Evolutionary conservation across 2,113 vertebrate species (phyloP).

Genomic region (Bothrops jararaca): DNA sequence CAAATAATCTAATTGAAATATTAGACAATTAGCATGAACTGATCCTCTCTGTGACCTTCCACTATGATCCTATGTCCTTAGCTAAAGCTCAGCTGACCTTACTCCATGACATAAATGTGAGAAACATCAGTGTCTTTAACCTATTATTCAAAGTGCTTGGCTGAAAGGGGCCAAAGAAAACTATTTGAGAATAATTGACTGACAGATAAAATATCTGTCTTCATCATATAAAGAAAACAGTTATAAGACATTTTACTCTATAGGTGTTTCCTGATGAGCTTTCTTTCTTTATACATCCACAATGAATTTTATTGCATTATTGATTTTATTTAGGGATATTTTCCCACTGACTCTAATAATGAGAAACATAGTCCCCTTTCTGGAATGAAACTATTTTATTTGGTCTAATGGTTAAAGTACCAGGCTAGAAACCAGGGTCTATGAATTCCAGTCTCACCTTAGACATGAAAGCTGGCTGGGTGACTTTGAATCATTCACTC

Average conservation of each 20-base stretch:
- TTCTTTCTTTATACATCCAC: constrained; percentile 11
- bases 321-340: constrained; percentile 20
- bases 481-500: not conserved
- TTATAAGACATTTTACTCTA: not conserved
- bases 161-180: not conserved
- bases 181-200: not conserved
- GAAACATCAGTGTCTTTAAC: not conserved
- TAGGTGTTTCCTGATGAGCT: not conserved
- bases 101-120: not conserved
- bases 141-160: not conserved
- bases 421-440: not conserved
- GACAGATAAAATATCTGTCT: not conserved
- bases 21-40: not conserved
- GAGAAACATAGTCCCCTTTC: constrained; percentile 39
- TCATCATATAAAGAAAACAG: not conserved
- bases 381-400: constrained; percentile 33
- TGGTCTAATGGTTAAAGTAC: not conserved
- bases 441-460: not conserved
- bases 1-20: not conserved
- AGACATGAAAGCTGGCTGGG: not conserved
- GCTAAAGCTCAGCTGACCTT: not conserved
- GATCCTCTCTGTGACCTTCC: not conserved
- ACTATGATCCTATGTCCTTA: not conserved
- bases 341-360: constrained; percentile 8
- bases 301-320: not conserved